Conservation (phyloP, 2,113 vertebrate species). For the Cheirogaleus medius region DNA sequence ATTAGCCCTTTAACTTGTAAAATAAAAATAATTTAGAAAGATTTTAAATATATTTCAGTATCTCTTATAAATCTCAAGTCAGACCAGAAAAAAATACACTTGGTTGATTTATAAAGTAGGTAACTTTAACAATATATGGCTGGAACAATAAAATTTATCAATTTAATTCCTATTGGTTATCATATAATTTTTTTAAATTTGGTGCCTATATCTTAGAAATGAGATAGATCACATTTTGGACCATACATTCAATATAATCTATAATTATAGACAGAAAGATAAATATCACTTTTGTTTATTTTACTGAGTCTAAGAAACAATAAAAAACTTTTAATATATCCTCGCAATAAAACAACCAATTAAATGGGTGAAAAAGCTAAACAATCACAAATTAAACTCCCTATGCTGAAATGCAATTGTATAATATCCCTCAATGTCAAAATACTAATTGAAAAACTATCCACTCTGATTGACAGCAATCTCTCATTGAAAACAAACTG, state of each 20-base stretch:
- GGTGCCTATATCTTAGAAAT: not conserved
- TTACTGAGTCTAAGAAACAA: conserved; percentile 9
- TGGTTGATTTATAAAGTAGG: conserved; percentile 12
- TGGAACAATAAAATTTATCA: not conserved
- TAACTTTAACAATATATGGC: conserved; percentile 23
- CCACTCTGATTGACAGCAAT: not conserved
- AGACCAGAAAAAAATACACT: not conserved
- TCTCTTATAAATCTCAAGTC: not conserved
- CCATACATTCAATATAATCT: not conserved
- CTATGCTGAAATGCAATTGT: not conserved
- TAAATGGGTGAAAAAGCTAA: not conserved
- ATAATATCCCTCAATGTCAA: not conserved
- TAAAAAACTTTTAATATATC: conserved; percentile 28
- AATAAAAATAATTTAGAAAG: conserved; percentile 6
- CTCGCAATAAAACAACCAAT: conserved; percentile 25
- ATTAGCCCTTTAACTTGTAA: not conserved
- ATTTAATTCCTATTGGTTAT: not conserved
- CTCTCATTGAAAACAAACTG: not conserved
- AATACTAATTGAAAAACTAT: conserved; percentile 13
- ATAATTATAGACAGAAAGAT: not conserved
- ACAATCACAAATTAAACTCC: conserved; percentile 24
- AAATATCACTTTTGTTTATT: not conserved
- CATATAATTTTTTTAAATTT: not conserved
- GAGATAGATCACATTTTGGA: conserved; percentile 20
- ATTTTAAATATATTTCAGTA: conserved; percentile 13